Base-by-base conservation (phyloP, 2,888 invertebrate species). In the Cactoblastis cactorum region DNA sequence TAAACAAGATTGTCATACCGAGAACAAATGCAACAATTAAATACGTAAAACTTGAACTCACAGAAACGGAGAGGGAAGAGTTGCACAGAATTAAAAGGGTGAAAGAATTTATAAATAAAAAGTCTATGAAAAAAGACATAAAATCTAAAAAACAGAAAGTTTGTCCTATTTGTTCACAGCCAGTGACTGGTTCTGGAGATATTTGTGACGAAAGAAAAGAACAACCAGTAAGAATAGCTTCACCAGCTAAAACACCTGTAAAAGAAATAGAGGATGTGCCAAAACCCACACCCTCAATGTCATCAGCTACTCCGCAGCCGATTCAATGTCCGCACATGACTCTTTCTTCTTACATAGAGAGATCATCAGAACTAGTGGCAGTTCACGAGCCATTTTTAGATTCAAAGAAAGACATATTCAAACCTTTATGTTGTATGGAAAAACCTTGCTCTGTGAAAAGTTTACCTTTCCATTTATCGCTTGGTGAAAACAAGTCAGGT, bases 51-150 rank as follows among this genome's bases (percentile, higher is more conserved):
- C 51, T 55, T 11, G 67, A 69, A 53, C 32, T 77, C 14, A 72
- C 75, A 52, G 76, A 77, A 51, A 43, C 57, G 3, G 69, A 58
- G 0, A 66, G 76, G 57, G 73, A 76, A 38, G 69, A 75, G 5
- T 71, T 70, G 28, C 74, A 60, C 41, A 62, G 74, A 57, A 38
- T 72, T 0, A 74, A 74, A 58, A 70, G 65, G 49, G 60, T 74
- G 3, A 45, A 69, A 17, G 56, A 65, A 28, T 54, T 63, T 3
- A 71, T 70, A 53, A 57, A 54, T 12, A 66, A 50, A 48, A 51
- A 51, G 8, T 45, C 50, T 8, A 56, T 59, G 11, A 57, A 47
- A 22, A 45, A n/a, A 1, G 19, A 12, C n/a, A n/a, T n/a, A 46
- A 8, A 2, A 15, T 2, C 11, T 14, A 24, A 22, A 11, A 9